Evolutionary conservation across 2,888 invertebrate species (phyloP).

Genomic region (Melanotus villosus): DNA sequence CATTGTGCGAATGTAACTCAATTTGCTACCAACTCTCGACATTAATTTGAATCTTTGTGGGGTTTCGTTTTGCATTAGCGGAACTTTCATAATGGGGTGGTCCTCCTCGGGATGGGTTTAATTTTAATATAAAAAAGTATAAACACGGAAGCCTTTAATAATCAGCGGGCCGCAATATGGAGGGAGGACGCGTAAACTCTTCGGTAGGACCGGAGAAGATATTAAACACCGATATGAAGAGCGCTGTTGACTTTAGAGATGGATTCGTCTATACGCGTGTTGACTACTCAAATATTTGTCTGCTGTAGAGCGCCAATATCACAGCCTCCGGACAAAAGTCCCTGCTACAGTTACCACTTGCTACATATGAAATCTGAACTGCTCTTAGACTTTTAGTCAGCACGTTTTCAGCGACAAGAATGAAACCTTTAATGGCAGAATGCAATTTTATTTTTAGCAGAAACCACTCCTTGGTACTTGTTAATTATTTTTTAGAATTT

Average conservation of each 20-base stretch:
- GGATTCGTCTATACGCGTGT: conserved; percentile 65
- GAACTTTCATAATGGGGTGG: conserved; percentile 46
- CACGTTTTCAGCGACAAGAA: neutral
- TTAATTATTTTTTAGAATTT: too few species aligned
- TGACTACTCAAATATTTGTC: conserved; percentile 68
- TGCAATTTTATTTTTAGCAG: too few species aligned
- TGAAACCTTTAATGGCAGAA: too few species aligned
- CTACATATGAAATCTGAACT: conserved; percentile 28
- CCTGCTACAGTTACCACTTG: conserved; percentile 45
- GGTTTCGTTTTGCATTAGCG: conserved; percentile 64
- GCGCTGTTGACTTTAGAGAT: conserved; percentile 66
- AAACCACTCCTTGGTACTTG: too few species aligned
- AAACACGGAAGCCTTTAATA: conserved; percentile 31
- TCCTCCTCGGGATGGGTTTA: neutral
- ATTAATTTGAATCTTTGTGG: conserved; percentile 62
- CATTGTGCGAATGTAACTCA: conserved; percentile 65
- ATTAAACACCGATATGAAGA: conserved; percentile 66
- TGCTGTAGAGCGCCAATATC: conserved; percentile 63
- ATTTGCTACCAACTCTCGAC: conserved; percentile 62
- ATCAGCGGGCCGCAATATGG: conserved; percentile 11
- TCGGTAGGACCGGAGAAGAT: conserved; percentile 50
- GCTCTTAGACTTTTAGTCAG: neutral
- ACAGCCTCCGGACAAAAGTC: conserved; percentile 60
- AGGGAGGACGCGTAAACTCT: conserved; percentile 33
- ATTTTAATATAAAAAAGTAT: conserved; percentile 33